Conservation (phyloP, 2,113 vertebrate genomes). For the Megalops atlanticus region DNA sequence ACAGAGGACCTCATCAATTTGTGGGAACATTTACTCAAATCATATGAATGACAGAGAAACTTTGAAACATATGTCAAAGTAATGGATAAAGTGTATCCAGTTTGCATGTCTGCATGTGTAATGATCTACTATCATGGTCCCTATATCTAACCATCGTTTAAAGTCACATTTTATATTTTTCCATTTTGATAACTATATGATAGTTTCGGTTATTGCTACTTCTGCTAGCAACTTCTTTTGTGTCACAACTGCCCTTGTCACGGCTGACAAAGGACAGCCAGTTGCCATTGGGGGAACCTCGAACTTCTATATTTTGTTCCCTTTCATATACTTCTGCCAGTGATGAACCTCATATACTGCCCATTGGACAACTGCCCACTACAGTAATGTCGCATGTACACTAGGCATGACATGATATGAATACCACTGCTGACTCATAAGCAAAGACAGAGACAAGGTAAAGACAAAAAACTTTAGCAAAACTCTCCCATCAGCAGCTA, state of each 20-base stretch:
- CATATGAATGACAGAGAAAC: background rate
- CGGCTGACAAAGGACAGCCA: background rate
- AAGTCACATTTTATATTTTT: background rate
- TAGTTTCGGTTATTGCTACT: background rate
- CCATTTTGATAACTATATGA: background rate
- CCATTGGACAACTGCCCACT: background rate
- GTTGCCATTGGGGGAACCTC: background rate
- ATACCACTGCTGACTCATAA: background rate
- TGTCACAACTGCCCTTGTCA: background rate
- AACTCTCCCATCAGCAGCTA: background rate
- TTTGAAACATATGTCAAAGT: background rate
- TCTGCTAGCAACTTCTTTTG: background rate
- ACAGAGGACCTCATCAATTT: background rate
- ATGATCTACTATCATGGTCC: background rate
- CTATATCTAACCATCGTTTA: background rate
- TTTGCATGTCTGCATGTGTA: no score
- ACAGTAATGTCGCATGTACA: background rate
- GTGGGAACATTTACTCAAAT: background rate
- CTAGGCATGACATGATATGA: background rate
- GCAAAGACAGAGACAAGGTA: background rate
- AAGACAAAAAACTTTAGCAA: background rate
- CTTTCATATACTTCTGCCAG: background rate
- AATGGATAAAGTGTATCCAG: background rate
- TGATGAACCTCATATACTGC: background rate
- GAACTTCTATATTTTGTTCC: background rate